A percentile compares a stretch with the other conserved stretches of the same genome.
Evolutionary conservation across 2,113 vertebrate species (phyloP).

Genomic region (Manacus vitellinus): DNA sequence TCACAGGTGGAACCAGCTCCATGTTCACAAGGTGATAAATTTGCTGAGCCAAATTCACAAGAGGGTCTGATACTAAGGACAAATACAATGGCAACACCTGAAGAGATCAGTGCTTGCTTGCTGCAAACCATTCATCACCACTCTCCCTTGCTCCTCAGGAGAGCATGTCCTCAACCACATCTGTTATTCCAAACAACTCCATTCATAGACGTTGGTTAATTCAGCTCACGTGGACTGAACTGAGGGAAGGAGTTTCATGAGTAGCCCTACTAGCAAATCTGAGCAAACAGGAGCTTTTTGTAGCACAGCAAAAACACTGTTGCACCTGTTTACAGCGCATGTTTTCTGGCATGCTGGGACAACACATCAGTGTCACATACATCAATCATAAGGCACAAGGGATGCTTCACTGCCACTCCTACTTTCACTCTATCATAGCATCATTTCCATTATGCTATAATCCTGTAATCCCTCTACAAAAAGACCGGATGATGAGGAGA

Average conservation of each 20-base stretch:
- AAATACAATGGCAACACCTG: not conserved
- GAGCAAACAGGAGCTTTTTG: not conserved
- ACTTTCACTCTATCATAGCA: not conserved
- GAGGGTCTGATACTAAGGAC: not conserved
- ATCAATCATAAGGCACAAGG: not conserved
- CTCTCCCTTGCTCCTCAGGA: not conserved
- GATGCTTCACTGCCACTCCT: not conserved
- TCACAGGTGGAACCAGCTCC: not conserved
- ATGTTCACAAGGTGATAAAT: not conserved
- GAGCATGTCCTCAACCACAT: not conserved
- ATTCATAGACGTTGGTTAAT: not conserved
- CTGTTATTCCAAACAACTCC: not conserved
- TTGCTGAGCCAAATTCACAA: not conserved
- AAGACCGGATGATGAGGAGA: not conserved
- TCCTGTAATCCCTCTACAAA: not conserved
- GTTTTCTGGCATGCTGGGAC: not conserved
- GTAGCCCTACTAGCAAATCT: not conserved
- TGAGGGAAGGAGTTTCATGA: not conserved
- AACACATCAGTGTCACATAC: not conserved
- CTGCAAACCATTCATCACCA: not conserved
- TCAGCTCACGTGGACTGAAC: rapidly evolving
- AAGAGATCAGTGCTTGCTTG: not conserved
- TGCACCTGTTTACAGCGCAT: not conserved
- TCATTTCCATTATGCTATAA: not conserved
- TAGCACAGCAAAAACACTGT: not conserved